Conservation (phyloP, 2,888 invertebrate genomes). For the Dysmachus trigonus region DNA sequence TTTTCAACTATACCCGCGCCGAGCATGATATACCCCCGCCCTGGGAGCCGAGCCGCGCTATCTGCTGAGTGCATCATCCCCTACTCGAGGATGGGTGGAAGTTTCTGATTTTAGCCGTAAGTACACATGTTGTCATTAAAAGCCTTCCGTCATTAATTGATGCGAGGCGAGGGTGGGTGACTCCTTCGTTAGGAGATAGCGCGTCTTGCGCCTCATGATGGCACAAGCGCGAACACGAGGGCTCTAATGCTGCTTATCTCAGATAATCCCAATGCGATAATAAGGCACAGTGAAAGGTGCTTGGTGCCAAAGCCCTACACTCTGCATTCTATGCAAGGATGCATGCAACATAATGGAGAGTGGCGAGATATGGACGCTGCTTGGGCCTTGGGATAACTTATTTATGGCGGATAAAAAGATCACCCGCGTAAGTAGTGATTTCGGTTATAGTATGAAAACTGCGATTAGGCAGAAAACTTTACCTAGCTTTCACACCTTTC, state of each 20-base stretch:
- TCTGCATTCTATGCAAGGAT: constrained; percentile 2
- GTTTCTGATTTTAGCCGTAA: not conserved
- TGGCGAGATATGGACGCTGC: not conserved
- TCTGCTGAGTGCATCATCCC: constrained; percentile 1
- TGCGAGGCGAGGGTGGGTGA: not conserved
- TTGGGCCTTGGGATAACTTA: not conserved
- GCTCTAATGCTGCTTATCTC: constrained; percentile 41
- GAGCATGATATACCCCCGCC: not conserved
- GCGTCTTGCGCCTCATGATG: not conserved
- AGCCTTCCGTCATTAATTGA: constrained; percentile 45
- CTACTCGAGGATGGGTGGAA: constrained; percentile 1
- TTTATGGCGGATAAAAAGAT: not conserved
- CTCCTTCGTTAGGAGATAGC: not conserved
- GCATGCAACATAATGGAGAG: not conserved
- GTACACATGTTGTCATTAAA: constrained; percentile 44
- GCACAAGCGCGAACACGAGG: too few species aligned
- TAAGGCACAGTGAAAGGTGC: constrained; percentile 12
- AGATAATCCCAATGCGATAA: constrained; percentile 23
- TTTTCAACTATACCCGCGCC: not conserved
- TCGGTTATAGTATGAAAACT: not conserved
- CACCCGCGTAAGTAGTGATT: not conserved
- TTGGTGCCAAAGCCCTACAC: not conserved
- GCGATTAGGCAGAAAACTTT: too few species aligned
- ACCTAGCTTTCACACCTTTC: too few species aligned
- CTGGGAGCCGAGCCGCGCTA: not conserved